Percentiles rank a stretch among this genome's conserved stretches.
Evolutionary conservation across 2,888 invertebrate genomes (phyloP).

Genomic region (Orthonevra nobilis): DNA sequence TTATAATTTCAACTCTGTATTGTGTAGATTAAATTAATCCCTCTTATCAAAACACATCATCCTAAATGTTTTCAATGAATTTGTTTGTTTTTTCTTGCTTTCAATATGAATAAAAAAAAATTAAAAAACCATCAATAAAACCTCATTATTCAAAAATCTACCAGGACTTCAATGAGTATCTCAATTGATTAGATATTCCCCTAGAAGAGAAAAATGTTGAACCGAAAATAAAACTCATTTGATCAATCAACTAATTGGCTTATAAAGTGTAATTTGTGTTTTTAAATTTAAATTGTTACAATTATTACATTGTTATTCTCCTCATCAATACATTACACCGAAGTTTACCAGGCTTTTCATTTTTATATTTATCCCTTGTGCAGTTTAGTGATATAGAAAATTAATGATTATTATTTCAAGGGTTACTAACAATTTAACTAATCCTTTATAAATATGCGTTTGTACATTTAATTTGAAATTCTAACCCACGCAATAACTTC

Average conservation of each 20-base stretch:
- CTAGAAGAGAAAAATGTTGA: constrained; percentile 59
- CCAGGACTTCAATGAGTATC: constrained; percentile 81
- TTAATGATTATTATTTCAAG: too few species aligned
- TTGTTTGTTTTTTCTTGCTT: constrained; percentile 51
- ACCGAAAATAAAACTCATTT: constrained; percentile 58
- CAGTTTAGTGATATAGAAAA: too few species aligned
- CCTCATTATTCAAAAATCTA: constrained; percentile 69
- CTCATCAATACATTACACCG: neutral
- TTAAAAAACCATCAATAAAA: constrained; percentile 37
- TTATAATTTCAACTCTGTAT: constrained; percentile 5
- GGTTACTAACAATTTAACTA: too few species aligned
- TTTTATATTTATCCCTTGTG: neutral
- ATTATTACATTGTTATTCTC: constrained; percentile 9
- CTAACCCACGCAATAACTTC: too few species aligned
- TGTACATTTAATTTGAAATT: too few species aligned
- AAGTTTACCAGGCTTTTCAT: neutral
- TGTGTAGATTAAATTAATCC: constrained; percentile 37
- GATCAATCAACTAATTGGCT: constrained; percentile 49
- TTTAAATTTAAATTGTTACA: constrained; percentile 3
- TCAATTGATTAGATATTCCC: constrained; percentile 76
- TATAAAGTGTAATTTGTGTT: constrained; percentile 21
- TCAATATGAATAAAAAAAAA: constrained; percentile 50
- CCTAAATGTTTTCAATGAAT: constrained; percentile 49
- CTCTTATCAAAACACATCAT: constrained; percentile 32
- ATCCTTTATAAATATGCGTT: too few species aligned